phyloP scores from a whole-genome alignment of 2,113 vertebrate species.

The Apus apus region DNA sequence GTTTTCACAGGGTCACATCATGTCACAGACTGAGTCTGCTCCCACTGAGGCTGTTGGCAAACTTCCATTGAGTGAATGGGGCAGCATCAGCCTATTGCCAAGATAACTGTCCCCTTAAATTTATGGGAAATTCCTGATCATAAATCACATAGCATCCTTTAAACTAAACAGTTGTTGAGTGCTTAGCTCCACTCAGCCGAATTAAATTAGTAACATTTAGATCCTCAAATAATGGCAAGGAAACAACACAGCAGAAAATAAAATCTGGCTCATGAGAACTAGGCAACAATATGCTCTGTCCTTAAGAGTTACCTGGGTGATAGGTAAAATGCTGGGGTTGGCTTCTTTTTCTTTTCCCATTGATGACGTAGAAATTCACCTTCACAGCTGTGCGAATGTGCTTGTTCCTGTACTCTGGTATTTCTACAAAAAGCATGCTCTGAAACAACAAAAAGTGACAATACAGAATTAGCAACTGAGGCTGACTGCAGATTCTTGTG shows the following conservation, averaged over 20 bases:
- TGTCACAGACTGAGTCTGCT: neutral
- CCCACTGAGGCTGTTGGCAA: slow-evolving; percentile 1
- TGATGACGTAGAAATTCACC: slow-evolving; percentile 96
- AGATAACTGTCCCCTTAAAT: neutral
- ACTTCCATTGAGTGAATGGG: neutral
- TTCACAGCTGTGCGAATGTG: slow-evolving; percentile 85
- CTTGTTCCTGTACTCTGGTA: slow-evolving; percentile 90
- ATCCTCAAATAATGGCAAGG: neutral
- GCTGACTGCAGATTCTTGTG: fast-evolving
- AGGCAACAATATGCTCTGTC: neutral
- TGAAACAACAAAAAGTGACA: slow-evolving; percentile 57
- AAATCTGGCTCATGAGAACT: neutral
- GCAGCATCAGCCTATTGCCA: neutral
- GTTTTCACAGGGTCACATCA: slow-evolving; percentile 13
- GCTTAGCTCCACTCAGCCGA: neutral
- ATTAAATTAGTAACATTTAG: neutral
- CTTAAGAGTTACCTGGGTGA: slow-evolving; percentile 83
- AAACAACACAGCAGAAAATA: neutral
- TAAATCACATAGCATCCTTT: neutral
- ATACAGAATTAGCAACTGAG: fast-evolving
- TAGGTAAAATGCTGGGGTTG: slow-evolving; percentile 95
- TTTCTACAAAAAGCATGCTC: slow-evolving; percentile 96
- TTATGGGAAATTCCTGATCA: neutral
- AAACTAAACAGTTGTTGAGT: neutral
- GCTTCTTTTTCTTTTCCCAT: slow-evolving; percentile 96